These are phyloP conservation scores for Atta texana DNA, from an alignment of 1,140 invertebrate genomes.

Conservation along the genomic window DNA sequence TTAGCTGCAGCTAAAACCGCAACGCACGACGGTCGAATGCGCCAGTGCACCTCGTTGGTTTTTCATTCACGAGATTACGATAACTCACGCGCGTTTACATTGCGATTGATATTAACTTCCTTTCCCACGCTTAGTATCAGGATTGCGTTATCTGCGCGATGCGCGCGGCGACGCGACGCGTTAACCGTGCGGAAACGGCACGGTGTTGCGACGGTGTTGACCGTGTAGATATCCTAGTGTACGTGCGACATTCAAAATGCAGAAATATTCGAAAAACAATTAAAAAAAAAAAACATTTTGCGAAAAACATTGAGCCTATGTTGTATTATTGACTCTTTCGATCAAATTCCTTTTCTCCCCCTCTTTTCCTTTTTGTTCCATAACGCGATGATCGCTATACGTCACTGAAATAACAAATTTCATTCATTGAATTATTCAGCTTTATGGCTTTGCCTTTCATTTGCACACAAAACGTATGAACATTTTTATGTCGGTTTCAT, in stretches of 20 bases:
- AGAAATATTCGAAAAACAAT: neutral
- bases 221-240: conserved; percentile 9
- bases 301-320: neutral
- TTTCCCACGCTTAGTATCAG: conserved; percentile 84
- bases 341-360: neutral
- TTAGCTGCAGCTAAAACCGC: conserved; percentile 22
- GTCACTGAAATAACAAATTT: conserved; percentile 23
- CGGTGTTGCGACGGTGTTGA: neutral
- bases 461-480: conserved; percentile 2
- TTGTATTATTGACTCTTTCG: no score
- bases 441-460: conserved; percentile 19
- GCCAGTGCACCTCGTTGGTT: conserved; percentile 24
- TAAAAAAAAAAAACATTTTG: neutral
- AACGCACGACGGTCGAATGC: neutral
- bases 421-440: conserved; percentile 5
- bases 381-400: neutral
- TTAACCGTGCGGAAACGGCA: neutral
- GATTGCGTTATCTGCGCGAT: conserved; percentile 77
- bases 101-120: conserved; percentile 81
- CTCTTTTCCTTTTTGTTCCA: no score
- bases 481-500: conserved; percentile 28
- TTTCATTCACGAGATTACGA: conserved; percentile 51
- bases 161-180: conserved; percentile 15
- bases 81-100: conserved; percentile 60
- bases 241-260: neutral